Percentiles rank a stretch among this genome's conserved stretches.
phyloP scores from a whole-genome alignment of 2,888 invertebrate genomes.

The Osmoderma eremita region DNA sequence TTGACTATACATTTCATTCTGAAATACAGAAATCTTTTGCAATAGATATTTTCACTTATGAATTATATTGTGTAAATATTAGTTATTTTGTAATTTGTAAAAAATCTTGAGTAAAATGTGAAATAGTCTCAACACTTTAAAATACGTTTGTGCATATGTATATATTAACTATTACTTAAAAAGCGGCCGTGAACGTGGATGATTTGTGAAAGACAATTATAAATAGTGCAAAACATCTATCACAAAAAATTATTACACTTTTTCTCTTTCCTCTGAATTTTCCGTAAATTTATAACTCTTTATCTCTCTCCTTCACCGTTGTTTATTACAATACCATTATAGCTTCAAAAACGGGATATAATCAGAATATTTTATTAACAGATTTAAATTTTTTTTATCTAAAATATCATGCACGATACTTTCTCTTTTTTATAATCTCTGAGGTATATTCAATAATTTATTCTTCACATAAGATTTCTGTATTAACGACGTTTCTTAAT shows the following conservation, averaged over 20 bases:
- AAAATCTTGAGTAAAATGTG: slow-evolving; percentile 14
- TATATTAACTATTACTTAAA: slow-evolving; percentile 15
- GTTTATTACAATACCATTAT: slow-evolving; percentile 32
- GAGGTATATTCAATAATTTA: slow-evolving; percentile 42
- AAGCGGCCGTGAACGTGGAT: slow-evolving; percentile 22
- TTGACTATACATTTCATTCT: slow-evolving; percentile 56
- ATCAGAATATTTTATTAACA: slow-evolving; percentile 43
- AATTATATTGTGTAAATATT: slow-evolving; percentile 18
- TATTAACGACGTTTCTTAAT: slow-evolving; percentile 42
- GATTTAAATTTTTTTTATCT: slow-evolving; percentile 41
- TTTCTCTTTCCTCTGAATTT: slow-evolving; percentile 16
- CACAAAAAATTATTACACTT: slow-evolving; percentile 43
- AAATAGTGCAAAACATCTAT: slow-evolving; percentile 43
- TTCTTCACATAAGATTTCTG: slow-evolving; percentile 44
- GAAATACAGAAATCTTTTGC: slow-evolving; percentile 55
- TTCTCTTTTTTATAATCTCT: slow-evolving; percentile 38
- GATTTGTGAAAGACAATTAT: slow-evolving; percentile 30
- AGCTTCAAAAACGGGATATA: slow-evolving; percentile 36
- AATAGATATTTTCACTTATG: slow-evolving; percentile 41
- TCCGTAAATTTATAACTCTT: slow-evolving; percentile 32
- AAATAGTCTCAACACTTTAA: slow-evolving; percentile 21
- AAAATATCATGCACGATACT: slow-evolving; percentile 42
- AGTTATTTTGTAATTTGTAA: slow-evolving; percentile 13
- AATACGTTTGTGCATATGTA: slow-evolving; percentile 25
- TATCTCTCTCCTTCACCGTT: slow-evolving; percentile 18